These are phyloP conservation scores for Carterocephalus palaemon DNA, from an alignment of 2,888 invertebrate species.

Conservation along the genomic window DNA sequence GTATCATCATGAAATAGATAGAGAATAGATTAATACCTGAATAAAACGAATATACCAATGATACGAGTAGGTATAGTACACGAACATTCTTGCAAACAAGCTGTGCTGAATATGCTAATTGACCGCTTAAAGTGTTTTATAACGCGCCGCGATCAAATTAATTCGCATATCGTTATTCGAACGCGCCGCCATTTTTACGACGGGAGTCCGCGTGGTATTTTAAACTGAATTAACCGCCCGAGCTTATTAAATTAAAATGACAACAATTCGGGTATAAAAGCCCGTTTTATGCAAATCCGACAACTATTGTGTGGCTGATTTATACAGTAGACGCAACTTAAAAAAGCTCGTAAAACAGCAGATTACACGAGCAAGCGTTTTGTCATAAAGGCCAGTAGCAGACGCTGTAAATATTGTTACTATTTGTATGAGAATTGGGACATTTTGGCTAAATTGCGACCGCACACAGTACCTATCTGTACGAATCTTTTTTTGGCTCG, in stretches of 20 bases:
- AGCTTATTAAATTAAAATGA: constrained; percentile 56
- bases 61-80: not conserved
- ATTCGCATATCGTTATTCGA: constrained; percentile 36
- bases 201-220: constrained; percentile 24
- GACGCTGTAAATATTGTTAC: constrained; percentile 49
- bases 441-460: constrained; percentile 41
- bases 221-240: constrained; percentile 42
- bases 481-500: constrained; percentile 23
- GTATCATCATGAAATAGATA: too few species aligned
- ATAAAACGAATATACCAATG: too few species aligned
- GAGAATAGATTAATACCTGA: too few species aligned
- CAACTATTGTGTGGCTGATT: constrained; percentile 53
- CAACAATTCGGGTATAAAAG: constrained; percentile 47
- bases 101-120: constrained; percentile 26
- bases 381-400: constrained; percentile 52
- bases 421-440: constrained; percentile 38
- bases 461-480: constrained; percentile 24
- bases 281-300: constrained; percentile 54
- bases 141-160: constrained; percentile 37
- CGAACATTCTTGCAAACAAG: constrained; percentile 5
- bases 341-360: constrained; percentile 55
- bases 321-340: constrained; percentile 54
- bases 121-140: constrained; percentile 32
- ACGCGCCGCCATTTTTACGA: constrained; percentile 13
- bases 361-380: constrained; percentile 52